Evolutionary conservation across 1,140 invertebrate species (phyloP).

Genomic region (Hyphantria cunea): DNA sequence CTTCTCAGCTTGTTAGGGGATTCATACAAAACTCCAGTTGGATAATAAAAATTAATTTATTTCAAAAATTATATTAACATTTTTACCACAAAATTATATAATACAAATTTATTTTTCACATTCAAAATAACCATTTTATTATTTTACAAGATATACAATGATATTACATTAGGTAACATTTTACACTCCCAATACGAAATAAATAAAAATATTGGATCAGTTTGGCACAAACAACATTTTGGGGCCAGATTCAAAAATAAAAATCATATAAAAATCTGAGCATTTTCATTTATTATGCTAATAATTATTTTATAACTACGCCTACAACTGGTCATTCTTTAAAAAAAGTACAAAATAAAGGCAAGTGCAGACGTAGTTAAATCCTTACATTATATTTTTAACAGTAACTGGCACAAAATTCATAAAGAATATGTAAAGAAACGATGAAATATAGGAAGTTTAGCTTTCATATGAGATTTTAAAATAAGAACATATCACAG

Average conservation of each 20-base stretch:
- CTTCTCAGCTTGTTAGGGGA: background rate
- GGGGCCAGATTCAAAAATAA: slow-evolving; percentile 34
- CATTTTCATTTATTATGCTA: slow-evolving; percentile 54
- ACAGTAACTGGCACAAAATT: slow-evolving; percentile 74
- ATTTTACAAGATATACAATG: slow-evolving; percentile 60
- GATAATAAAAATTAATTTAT: slow-evolving; percentile 68
- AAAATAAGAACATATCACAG: background rate
- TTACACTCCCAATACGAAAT: slow-evolving; percentile 42
- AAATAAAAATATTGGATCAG: slow-evolving; percentile 40
- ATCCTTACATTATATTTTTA: slow-evolving; percentile 45
- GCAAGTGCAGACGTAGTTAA: slow-evolving; percentile 18
- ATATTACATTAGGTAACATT: slow-evolving; percentile 58
- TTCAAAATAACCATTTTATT: slow-evolving; percentile 42
- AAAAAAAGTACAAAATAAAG: slow-evolving; percentile 20
- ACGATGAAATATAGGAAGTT: background rate
- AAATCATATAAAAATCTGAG: slow-evolving; percentile 42
- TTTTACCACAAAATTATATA: slow-evolving; percentile 58
- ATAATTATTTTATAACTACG: slow-evolving; percentile 21
- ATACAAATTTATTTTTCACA: slow-evolving; percentile 52
- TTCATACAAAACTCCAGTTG: slow-evolving; percentile 4
- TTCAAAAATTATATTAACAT: slow-evolving; percentile 67
- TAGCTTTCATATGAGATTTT: slow-evolving; percentile 12
- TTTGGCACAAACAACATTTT: slow-evolving; percentile 62
- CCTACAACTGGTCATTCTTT: slow-evolving; percentile 20
- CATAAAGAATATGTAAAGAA: slow-evolving; percentile 38